Base-by-base conservation (phyloP, 1,140 invertebrate genomes). In the Anthonomus grandis region DNA sequence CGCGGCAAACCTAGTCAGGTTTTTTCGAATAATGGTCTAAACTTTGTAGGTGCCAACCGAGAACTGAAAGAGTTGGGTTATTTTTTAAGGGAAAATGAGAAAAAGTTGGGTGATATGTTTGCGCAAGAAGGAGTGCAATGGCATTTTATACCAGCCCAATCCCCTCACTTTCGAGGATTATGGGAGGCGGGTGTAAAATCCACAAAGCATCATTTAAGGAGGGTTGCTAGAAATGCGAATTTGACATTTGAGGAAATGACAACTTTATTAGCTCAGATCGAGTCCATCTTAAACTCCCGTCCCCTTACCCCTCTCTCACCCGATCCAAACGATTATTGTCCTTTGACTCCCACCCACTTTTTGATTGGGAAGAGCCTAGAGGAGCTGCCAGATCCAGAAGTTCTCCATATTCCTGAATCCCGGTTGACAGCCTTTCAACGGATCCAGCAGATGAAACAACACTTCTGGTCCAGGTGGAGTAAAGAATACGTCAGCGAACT, bases 121-220 rank as follows among this genome's bases (percentile, higher is more conserved):
- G 18, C 12, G 19, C 41, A 45, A 9, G 21, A 54, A 25, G 41
- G 36, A 12, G 36, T 56, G n/a, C 12, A 42, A n/a, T 57, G 36
- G 55, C 21, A 42, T 10, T 57, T 57, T 31, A 70, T 76, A 6
- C 49, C 63, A 19, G 68, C 75, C 22, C 15, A 42, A 4, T 67
- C 72, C 10, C 69, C 71, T 6, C 68, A 76, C 63, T 74, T 76
- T 54, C 73, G 74, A 21, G 74, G 73, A 9, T 18, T 73, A 18
- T 74, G 71, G 64, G 77, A 78, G 58, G 57, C 67, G 2, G 68
- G 63, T 1, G 67, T 78, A 0, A 73, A 74, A 60, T 61, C 56
- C 12, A 60, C 69, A 1, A 78, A 78, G 55, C 53, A 60, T 31
- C 72, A 74, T 57, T 46, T 75, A 3, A 47, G 61, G 25, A 54